A percentile compares a stretch with the other conserved stretches of the same genome.
These are phyloP conservation scores for Pelosia muscerda DNA, from an alignment of 2,888 invertebrate species.

Conservation along the genomic window DNA sequence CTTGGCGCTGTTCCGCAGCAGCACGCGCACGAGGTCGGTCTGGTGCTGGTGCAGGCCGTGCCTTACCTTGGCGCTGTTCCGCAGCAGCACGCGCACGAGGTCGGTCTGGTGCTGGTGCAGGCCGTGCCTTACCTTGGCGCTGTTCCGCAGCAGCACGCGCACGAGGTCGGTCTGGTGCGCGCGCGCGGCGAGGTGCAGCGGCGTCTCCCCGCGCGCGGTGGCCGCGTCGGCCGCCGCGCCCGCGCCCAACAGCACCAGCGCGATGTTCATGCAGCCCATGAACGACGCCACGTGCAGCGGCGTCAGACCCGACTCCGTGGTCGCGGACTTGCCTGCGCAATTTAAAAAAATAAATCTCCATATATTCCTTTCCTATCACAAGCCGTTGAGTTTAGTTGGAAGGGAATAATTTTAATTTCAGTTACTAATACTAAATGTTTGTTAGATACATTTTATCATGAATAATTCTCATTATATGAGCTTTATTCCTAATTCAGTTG, in stretches of 20 bases:
- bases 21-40: too few species aligned
- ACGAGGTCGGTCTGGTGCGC: constrained; percentile 99
- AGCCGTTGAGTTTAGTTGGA: too few species aligned
- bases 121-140: constrained; percentile 93
- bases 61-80: too few species aligned
- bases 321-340: constrained; percentile 88
- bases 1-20: too few species aligned
- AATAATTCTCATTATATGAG: too few species aligned
- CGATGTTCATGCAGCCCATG: constrained; percentile 99
- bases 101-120: too few species aligned
- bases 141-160: constrained; percentile 96
- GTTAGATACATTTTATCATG: too few species aligned
- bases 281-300: constrained; percentile 99
- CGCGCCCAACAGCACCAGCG: constrained; percentile 96
- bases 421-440: too few species aligned
- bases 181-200: constrained; percentile 97
- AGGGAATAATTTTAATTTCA: too few species aligned
- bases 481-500: background rate
- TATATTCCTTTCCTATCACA: too few species aligned
- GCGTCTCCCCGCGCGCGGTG: constrained; percentile 98
- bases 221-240: constrained; percentile 97
- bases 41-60: too few species aligned
- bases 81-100: too few species aligned
- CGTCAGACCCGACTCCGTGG: constrained; percentile 94
- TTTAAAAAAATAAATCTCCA: background rate